Conservation (phyloP, 2,113 vertebrate species). For the Archocentrus centrarchus region DNA sequence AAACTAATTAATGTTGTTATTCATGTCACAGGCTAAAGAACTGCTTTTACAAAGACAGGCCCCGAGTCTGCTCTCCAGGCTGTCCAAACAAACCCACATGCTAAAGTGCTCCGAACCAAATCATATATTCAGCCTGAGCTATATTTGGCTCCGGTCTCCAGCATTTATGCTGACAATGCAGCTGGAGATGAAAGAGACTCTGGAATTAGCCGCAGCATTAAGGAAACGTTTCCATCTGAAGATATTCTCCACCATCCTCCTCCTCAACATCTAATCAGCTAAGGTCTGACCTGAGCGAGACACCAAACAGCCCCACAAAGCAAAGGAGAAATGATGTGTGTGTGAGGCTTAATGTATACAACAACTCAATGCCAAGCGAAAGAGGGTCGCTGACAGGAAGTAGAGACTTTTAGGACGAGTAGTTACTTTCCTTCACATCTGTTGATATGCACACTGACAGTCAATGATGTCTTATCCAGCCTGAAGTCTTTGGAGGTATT, state of each 20-base stretch:
- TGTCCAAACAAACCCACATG: slow-evolving; percentile 32
- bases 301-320: slow-evolving; percentile 1
- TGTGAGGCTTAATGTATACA: not conserved
- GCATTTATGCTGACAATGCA: slow-evolving; percentile 17
- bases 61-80: not conserved
- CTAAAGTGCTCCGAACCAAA: slow-evolving; percentile 18
- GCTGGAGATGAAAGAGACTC: slow-evolving; percentile 48
- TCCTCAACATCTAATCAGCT: slow-evolving; percentile 6
- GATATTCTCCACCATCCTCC: not conserved
- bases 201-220: slow-evolving; percentile 26
- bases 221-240: not conserved
- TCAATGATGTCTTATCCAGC: no score
- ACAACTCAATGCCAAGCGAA: not conserved
- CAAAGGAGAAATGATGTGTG: not conserved
- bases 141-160: slow-evolving; percentile 15
- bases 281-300: not conserved
- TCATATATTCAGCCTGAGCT: slow-evolving; percentile 29
- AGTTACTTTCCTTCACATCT: not conserved
- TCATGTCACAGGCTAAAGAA: not conserved
- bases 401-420: no score
- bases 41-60: not conserved
- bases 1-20: not conserved
- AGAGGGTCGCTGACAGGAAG: not conserved
- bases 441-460: not conserved
- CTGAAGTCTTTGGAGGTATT: no score